Base-by-base conservation (phyloP, 2,888 invertebrate genomes). In the Plutella xylostella region DNA sequence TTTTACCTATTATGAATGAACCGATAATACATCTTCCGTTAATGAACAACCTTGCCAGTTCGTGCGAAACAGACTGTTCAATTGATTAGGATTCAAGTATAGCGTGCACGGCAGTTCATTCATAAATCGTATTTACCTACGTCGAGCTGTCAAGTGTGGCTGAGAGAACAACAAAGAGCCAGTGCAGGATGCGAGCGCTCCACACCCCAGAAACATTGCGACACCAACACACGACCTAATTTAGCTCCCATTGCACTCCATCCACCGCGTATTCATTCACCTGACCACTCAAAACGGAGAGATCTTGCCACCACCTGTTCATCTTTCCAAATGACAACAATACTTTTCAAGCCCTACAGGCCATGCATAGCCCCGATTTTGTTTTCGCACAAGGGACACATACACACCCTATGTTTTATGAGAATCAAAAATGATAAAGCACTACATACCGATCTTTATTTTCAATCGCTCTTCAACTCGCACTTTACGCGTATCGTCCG, bases 381-480 rank as follows among this genome's bases (percentile, higher is more conserved):
- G 3, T 17, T 3, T 14, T 14, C 15, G 33, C 45, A 39, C 45
- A 47, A 47, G 15, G 37, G 21, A 38, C 37, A 18, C 12, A 18
- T 25, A 42, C 39, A 39, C 39, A 25, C 17, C 39, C 33, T 45
- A 47, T 46, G 45, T 48, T 46, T 31, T 42, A 17, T 28, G 9
- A 28, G 28, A 50, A 49, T 43, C 42, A 53, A 55, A 53, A 51
- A 46, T 35, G 47, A 51, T 55, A 64, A 65, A 61, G 15, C 57
- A 63, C 64, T 77, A 89, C 92, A 86, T 88, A 94, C 94, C 94
- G 80, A 95, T 94, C 90, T 94, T 95, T 76, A 95, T 93, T 90
- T 92, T 93, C 85, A 95, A 89, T 86, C 93, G 91, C 88, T 95
- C 95, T 86, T 93, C 93, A 79, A 93, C 90, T 88, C 95, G 90